Conservation (phyloP, 2,888 invertebrate species). For the Scaptomyza tumidula region DNA sequence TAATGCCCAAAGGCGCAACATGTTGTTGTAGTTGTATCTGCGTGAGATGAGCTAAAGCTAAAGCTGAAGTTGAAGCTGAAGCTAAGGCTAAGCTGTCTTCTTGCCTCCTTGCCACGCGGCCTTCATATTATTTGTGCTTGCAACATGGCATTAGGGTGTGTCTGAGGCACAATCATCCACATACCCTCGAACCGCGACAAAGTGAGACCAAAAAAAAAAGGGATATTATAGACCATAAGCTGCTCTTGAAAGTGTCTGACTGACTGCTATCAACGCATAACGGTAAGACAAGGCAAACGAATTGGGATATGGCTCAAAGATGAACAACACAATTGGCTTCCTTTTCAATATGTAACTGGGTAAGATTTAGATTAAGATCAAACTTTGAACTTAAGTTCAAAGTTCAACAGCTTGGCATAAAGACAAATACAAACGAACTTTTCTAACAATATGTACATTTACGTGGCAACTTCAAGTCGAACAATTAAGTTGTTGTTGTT, state of each 20-base stretch:
- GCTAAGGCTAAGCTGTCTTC: neutral
- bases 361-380: too few relatives aligned
- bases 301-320: too few relatives aligned
- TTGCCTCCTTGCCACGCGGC: slow-evolving; percentile 2
- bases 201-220: too few relatives aligned
- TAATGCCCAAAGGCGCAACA: slow-evolving; percentile 60
- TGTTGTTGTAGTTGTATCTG: slow-evolving; percentile 54
- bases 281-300: too few relatives aligned
- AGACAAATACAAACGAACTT: neutral
- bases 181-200: slow-evolving; percentile 10
- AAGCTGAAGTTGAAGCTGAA: neutral
- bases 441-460: neutral
- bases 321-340: too few relatives aligned
- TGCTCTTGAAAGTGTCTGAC: neutral
- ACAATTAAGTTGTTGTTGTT: neutral
- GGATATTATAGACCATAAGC: neutral
- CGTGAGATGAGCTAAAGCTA: slow-evolving; percentile 54
- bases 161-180: neutral
- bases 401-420: neutral
- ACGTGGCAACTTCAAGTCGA: slow-evolving; percentile 14
- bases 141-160: slow-evolving; percentile 48
- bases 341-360: too few relatives aligned
- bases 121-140: slow-evolving; percentile 19
- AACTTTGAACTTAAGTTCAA: neutral
- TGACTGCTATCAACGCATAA: neutral